Evolutionary conservation across 2,888 invertebrate genomes (phyloP), one percentile per base, ranked within the genome.

Genomic region (Piscicola geometra): DNA sequence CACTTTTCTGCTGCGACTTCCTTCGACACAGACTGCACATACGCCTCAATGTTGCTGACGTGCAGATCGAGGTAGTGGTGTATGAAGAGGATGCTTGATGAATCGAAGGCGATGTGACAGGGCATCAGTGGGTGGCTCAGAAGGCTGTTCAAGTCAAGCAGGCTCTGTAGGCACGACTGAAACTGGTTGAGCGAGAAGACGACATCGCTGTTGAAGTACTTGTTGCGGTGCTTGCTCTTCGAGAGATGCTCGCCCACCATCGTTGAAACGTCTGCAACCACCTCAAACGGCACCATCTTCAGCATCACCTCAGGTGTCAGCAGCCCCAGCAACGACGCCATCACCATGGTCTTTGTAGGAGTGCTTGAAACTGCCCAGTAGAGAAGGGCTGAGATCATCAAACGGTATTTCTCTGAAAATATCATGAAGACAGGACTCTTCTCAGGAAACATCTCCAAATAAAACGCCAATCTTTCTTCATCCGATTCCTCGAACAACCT

Each of bases 101-200:
- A 73, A 28, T 56, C 25, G 12, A 28, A 33, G 21, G 64, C 5
- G 5, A 30, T n/a, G 0, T 52, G 21, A 12, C 28, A 12, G 21
- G 30, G n/a, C 9, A 69, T 71, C 1, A 83, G 76, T 0, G 84
- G 83, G 30, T 71, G 77, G n/a, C 73, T 75, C 9, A 85, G 79
- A 28, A 86, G 77, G 69, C 82, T 81, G 79, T 85, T 84, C n/a
- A 85, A 77, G 75, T 82, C 80, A 18, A 81, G 74, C 0, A 80
- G 72, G 41, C 82, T 81, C 1, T 81, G 75, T 15, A 83, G 77
- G 69, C 83, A 83, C 0, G 84, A 79, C 76, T 86, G 85, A 67
- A 84, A 82, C 79, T 86, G 84, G 21, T 83, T 80, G 67, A 83
- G 83, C 28, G 81, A 82, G 78, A 86, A 86, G 56, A 82, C 75